phyloP scores from a whole-genome alignment of 2,113 vertebrate species.

The Saimiri boliviensis region DNA sequence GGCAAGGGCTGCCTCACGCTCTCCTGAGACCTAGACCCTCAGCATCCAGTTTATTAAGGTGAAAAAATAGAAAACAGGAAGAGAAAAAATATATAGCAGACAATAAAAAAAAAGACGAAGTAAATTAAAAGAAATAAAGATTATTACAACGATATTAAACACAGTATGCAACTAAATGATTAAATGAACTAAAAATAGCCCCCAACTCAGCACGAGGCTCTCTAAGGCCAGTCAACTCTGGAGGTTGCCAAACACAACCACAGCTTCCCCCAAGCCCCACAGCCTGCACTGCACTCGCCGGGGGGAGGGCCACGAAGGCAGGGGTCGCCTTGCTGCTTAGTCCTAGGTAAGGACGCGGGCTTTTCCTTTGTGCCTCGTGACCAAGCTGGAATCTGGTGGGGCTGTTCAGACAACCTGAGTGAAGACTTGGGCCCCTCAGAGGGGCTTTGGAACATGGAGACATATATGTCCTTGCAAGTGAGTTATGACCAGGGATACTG shows the following conservation, averaged over 20 bases:
- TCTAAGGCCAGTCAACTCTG: background rate
- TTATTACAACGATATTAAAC: constrained; percentile 60
- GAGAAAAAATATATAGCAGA: background rate
- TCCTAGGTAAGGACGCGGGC: background rate
- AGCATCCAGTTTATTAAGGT: constrained; percentile 24
- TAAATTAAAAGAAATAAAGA: constrained; percentile 60
- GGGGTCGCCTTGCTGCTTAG: background rate
- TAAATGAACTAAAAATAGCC: constrained; percentile 38
- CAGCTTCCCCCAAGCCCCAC: rapidly evolving
- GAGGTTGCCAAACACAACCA: background rate
- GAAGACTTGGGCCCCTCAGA: background rate
- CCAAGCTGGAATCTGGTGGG: background rate
- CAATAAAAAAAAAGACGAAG: constrained; percentile 42
- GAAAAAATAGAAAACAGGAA: constrained; percentile 28
- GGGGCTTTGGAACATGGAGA: background rate
- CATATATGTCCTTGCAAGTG: rapidly evolving
- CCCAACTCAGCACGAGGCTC: background rate
- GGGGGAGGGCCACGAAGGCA: rapidly evolving
- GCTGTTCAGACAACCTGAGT: background rate
- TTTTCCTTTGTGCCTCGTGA: background rate
- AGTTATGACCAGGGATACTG: too few relatives aligned
- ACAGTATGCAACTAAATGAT: background rate
- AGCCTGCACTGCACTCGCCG: background rate
- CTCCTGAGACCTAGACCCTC: background rate
- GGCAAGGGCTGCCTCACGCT: background rate